phyloP scores from a whole-genome alignment of 1,140 invertebrate species.

The Drosophila bifasciata region DNA sequence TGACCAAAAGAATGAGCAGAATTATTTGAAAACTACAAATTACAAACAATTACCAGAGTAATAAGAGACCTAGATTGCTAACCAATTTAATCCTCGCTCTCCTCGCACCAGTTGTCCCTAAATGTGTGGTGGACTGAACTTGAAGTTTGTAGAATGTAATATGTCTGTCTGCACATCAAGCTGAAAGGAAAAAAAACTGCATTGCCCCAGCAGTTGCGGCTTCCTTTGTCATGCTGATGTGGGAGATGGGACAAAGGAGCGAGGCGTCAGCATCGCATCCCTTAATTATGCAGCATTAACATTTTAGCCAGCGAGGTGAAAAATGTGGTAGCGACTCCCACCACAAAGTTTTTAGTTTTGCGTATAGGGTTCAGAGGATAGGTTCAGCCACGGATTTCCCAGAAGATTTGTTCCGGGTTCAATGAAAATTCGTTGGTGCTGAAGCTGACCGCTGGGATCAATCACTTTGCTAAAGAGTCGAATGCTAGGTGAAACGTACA shows the following conservation, averaged over 20 bases:
- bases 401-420: slow-evolving; percentile 49
- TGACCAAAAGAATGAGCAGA: no score
- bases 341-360: slow-evolving; percentile 58
- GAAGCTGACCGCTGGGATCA: slow-evolving; percentile 43
- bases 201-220: slow-evolving; percentile 18
- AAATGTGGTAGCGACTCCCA: slow-evolving; percentile 48
- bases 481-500: no score
- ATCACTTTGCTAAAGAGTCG: slow-evolving; percentile 67
- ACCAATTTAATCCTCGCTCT: no score
- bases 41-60: no score
- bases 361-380: slow-evolving; percentile 31
- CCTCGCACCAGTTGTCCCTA: not conserved
- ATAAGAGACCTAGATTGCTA: no score
- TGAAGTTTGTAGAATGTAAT: slow-evolving; percentile 35
- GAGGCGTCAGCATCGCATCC: slow-evolving; percentile 16
- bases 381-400: not conserved
- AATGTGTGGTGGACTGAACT: slow-evolving; percentile 44
- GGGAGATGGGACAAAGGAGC: slow-evolving; percentile 26
- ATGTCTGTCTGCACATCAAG: slow-evolving; percentile 47
- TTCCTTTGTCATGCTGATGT: slow-evolving; percentile 44
- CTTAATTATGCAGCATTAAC: slow-evolving; percentile 74
- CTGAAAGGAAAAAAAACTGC: slow-evolving; percentile 2
- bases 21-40: no score
- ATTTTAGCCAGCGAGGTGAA: slow-evolving; percentile 68
- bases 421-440: slow-evolving; percentile 36